These are phyloP conservation scores for Lordiphosa fenestrarum DNA, from an alignment of 2,888 invertebrate species.

Conservation along the genomic window DNA sequence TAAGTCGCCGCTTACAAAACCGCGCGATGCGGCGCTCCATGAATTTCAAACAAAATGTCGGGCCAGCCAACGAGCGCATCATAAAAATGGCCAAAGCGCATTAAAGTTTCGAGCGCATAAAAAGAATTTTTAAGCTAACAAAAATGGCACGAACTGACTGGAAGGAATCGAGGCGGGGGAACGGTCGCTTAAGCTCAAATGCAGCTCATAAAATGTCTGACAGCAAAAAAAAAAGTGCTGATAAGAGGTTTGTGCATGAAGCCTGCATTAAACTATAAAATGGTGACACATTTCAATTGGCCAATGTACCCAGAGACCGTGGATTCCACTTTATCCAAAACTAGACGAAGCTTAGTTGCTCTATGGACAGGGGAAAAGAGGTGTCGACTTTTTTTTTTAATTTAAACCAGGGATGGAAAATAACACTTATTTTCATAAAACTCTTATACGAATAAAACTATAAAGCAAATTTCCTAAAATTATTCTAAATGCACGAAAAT, in stretches of 20 bases:
- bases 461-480: too few relatives aligned
- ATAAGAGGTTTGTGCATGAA: slow-evolving; percentile 43
- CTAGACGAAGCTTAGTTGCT: slow-evolving; percentile 1
- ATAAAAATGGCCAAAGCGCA: slow-evolving; percentile 71
- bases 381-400: too few relatives aligned
- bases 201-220: slow-evolving; percentile 34
- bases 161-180: slow-evolving; percentile 1
- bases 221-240: slow-evolving; percentile 31
- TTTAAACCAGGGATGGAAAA: too few relatives aligned
- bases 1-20: slow-evolving; percentile 49
- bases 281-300: slow-evolving; percentile 64
- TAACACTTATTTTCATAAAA: too few relatives aligned
- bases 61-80: slow-evolving; percentile 34
- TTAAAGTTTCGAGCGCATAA: slow-evolving; percentile 65
- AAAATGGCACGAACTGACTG: slow-evolving; percentile 20
- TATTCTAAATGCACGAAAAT: too few relatives aligned
- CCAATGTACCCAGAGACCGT: slow-evolving; percentile 2
- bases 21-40: slow-evolving; percentile 45
- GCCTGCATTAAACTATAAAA: slow-evolving; percentile 46
- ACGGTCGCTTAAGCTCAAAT: slow-evolving; percentile 47
- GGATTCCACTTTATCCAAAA: not conserved
- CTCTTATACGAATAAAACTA: too few relatives aligned
- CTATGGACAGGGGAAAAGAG: too few relatives aligned
- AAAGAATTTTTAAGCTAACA: slow-evolving; percentile 54
- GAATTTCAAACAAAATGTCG: slow-evolving; percentile 55